These are phyloP conservation scores for Phoeniculus purpureus DNA, from an alignment of 2,797 vertebrate genomes.

Conservation along the genomic window DNA sequence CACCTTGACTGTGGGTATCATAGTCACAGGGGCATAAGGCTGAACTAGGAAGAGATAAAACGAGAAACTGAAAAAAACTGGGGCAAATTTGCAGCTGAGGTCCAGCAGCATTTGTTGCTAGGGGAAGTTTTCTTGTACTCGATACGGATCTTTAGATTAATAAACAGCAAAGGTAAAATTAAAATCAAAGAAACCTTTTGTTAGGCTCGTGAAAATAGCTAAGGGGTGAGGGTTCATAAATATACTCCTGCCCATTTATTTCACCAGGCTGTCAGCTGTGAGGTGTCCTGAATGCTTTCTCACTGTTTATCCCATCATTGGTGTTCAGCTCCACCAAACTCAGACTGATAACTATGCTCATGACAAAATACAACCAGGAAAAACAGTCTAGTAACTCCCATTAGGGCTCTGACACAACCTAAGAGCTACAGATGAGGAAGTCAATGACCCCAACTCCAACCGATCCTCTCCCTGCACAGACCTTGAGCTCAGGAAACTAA, in stretches of 20 bases:
- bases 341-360: rapidly evolving
- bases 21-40: neutral
- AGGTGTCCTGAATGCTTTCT: neutral
- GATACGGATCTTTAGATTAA: neutral
- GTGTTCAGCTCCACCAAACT: neutral
- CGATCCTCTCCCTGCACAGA: neutral
- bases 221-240: neutral
- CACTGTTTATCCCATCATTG: neutral
- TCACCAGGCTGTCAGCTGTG: neutral
- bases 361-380: neutral
- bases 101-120: neutral
- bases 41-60: neutral
- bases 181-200: neutral
- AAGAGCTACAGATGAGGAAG: neutral
- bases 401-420: neutral
- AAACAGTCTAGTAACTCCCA: neutral
- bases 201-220: neutral
- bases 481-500: neutral
- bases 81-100: neutral
- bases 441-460: neutral
- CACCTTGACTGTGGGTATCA: neutral
- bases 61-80: neutral
- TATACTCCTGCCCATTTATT: neutral
- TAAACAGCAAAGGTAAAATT: neutral
- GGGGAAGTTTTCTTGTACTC: neutral